Base-by-base conservation (phyloP, 2,888 invertebrate species). In the Rhagium mordax region DNA sequence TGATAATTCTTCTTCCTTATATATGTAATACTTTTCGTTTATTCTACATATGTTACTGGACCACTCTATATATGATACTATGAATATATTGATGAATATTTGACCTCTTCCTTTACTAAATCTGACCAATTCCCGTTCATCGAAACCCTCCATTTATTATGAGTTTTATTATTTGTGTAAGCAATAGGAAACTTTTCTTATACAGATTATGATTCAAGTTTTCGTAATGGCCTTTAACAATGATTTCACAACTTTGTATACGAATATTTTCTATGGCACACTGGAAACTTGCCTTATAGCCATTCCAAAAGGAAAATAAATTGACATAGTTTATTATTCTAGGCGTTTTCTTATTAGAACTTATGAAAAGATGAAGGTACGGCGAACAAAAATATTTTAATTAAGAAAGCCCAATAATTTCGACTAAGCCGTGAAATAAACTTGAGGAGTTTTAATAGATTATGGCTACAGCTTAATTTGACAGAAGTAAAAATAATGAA, bases 101-200 rank as follows among this genome's bases (percentile, higher is more conserved):
- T 77, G 75, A 72, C 70, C 70, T 75, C 67, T 71, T 66, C 61
- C 68, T 74, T 61, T 61, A 59, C 55, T 33, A 64, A 59, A 65
- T 65, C 72, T 72, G 72, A 76, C 76, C 76, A 74, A 74, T 75
- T 75, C 74, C 74, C 68, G 72, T 57, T 47, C 60, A 69, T 20
- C 59, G 41, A 70, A 71, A 64, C 67, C 70, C 76, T 66, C 70
- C 72, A 72, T 76, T 75, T 76, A 75, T 75, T 78, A 71, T 59
- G 74, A 75, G 75, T 78, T 78, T 76, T 74, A 78, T 76, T 75
- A 78, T 78, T 78, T 78, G 78, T 74, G 76, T 75, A 75, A 74
- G 78, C 75, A 76, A 78, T 76, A 78, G 75, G 72, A 78, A 78
- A 78, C 78, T 78, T 78, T 78, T 76, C 78, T 78, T 78, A 76